Percentiles rank a stretch among this genome's conserved stretches.
phyloP scores from a whole-genome alignment of 92 coral and sea anemone genomes.

The Palythoa grandiflora region DNA sequence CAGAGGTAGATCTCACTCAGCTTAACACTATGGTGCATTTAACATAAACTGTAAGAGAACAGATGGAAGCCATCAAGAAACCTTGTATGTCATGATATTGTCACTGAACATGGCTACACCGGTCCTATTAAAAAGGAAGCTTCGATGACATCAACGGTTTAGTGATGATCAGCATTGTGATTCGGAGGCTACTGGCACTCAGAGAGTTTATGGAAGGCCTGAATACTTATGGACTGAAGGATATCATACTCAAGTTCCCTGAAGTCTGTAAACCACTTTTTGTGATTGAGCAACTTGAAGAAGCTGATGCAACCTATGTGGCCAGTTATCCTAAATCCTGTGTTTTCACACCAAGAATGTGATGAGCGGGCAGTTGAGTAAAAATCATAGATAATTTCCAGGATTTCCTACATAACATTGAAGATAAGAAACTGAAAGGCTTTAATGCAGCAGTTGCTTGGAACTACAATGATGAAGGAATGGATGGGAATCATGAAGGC shows the following conservation, averaged over 20 bases:
- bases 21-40: conserved; percentile 19
- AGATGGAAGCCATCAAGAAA: conserved; percentile 39
- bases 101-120: conserved; percentile 17
- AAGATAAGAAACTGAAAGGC: conserved; percentile 25
- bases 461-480: conserved; percentile 15
- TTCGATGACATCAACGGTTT: background rate
- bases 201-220: conserved; percentile 10
- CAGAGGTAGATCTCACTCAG: conserved; percentile 10
- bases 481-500: background rate
- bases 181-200: background rate
- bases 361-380: conserved; percentile 13
- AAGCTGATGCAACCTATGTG: conserved; percentile 43
- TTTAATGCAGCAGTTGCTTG: conserved; percentile 33
- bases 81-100: background rate
- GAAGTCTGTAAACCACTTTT: conserved; percentile 16
- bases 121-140: conserved; percentile 5
- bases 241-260: background rate
- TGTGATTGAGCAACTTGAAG: background rate
- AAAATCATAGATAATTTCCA: conserved; percentile 42
- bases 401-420: conserved; percentile 15
- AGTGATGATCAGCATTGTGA: conserved; percentile 14
- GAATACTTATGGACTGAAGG: background rate
- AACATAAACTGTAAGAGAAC: conserved; percentile 3
- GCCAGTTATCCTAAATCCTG: conserved; percentile 12
- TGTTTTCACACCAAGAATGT: conserved; percentile 10